Evolutionary conservation across 1,140 invertebrate species (phyloP).

Genomic region (Leucophenga varia): DNA sequence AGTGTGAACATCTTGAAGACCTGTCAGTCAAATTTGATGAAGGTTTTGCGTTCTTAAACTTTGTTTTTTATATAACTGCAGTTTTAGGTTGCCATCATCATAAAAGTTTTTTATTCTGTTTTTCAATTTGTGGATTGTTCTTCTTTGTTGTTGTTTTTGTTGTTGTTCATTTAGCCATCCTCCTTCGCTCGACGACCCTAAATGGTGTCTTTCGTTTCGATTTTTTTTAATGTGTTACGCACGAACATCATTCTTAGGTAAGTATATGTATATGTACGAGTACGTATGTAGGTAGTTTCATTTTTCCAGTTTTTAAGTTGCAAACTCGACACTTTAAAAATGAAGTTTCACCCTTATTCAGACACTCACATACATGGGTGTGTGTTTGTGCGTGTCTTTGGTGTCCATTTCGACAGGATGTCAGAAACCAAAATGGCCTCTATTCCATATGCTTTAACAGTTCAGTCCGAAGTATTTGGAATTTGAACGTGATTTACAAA

Average conservation of each 20-base stretch:
- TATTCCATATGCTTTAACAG: not conserved
- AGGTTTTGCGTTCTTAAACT: conserved; percentile 35
- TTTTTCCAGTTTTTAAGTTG: conserved; percentile 40
- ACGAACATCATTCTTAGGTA: conserved; percentile 24
- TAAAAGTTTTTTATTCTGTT: conserved; percentile 9
- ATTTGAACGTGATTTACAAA: conserved; percentile 44
- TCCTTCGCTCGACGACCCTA: conserved; percentile 25
- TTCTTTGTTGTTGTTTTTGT: not conserved
- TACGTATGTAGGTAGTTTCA: conserved; percentile 17
- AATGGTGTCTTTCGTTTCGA: conserved; percentile 3
- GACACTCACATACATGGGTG: not conserved
- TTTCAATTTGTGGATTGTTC: conserved; percentile 1
- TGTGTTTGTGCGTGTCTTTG: conserved; percentile 3
- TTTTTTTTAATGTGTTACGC: conserved; percentile 30
- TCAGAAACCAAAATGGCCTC: conserved; percentile 22
- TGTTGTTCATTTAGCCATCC: conserved; percentile 14
- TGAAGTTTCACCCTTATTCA: conserved; percentile 20
- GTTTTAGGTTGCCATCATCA: conserved; percentile 24
- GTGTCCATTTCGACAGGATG: not conserved
- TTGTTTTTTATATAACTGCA: conserved; percentile 11
- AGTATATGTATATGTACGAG: too few species aligned
- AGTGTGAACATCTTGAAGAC: conserved; percentile 55
- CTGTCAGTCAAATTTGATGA: conserved; percentile 54
- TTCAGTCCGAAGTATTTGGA: conserved; percentile 18
- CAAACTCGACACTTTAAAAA: conserved; percentile 51